Conservation (phyloP, 1,140 invertebrate species). For the Planococcus citri region DNA sequence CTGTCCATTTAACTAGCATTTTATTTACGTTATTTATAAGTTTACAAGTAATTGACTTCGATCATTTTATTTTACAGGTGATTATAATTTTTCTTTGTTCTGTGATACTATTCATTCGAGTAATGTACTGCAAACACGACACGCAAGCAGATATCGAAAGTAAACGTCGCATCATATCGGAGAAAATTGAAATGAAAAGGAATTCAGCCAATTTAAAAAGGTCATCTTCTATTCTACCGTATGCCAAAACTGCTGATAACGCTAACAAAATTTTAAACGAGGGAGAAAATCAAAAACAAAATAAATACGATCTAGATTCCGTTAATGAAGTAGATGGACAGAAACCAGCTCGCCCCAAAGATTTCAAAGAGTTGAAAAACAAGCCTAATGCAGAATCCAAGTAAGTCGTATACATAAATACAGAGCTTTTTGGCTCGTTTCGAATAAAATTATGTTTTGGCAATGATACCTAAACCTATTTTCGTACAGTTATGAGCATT, state of each 20-base stretch:
- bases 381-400: not conserved
- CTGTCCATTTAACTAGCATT: too few relatives aligned
- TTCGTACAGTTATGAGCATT: too few relatives aligned
- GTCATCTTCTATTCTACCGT: not conserved
- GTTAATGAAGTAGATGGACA: not conserved
- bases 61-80: not conserved
- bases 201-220: conserved; percentile 10
- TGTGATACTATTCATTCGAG: conserved; percentile 10
- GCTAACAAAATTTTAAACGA: not conserved
- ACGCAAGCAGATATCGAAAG: conserved; percentile 12
- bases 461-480: too few relatives aligned
- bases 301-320: not conserved
- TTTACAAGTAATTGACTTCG: too few relatives aligned
- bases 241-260: not conserved
- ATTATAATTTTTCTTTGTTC: conserved; percentile 4
- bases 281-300: not conserved
- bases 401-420: not conserved
- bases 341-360: not conserved
- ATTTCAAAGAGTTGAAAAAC: conserved; percentile 10
- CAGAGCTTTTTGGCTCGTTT: too few relatives aligned
- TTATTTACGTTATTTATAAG: too few relatives aligned
- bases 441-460: too few relatives aligned
- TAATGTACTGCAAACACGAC: conserved; percentile 12
- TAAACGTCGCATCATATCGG: conserved; percentile 10
- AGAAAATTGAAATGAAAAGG: conserved; percentile 14